A percentile compares a stretch with the other conserved stretches of the same genome.
These are phyloP conservation scores for Monomorium pharaonis DNA, from an alignment of 1,140 invertebrate species.

Conservation along the genomic window DNA sequence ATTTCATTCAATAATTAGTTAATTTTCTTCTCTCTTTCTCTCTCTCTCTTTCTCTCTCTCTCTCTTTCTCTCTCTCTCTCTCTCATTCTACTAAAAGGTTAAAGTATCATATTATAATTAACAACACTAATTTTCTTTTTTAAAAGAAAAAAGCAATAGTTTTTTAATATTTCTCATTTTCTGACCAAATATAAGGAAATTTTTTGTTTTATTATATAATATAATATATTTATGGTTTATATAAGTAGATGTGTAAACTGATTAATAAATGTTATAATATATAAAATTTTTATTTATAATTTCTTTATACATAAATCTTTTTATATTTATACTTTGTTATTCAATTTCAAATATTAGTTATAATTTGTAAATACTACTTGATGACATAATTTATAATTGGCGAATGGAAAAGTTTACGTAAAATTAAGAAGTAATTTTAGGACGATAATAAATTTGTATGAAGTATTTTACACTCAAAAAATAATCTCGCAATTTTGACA, in stretches of 20 bases:
- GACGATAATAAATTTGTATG: not conserved
- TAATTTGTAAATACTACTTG: not conserved
- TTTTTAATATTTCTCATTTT: not conserved
- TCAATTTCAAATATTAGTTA: not conserved
- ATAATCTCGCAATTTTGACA: too few relatives aligned
- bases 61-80: not conserved
- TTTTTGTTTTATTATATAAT: not conserved
- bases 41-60: not conserved
- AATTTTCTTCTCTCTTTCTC: not conserved
- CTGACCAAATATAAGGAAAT: not conserved
- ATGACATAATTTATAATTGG: not conserved
- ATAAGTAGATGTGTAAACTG: not conserved
- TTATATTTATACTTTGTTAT: not conserved
- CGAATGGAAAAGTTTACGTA: not conserved
- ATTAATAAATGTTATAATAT: not conserved
- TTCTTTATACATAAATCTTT: not conserved
- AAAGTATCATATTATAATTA: not conserved
- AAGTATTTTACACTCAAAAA: conserved; percentile 7
- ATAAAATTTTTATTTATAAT: not conserved
- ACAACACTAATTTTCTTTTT: not conserved
- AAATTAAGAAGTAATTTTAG: not conserved
- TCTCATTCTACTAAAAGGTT: too few relatives aligned
- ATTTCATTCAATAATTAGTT: conserved; percentile 12
- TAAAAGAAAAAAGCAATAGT: not conserved
- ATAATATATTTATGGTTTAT: not conserved